These are phyloP conservation scores for Sepioteuthis lessoniana DNA, from an alignment of 2,888 invertebrate species.

Conservation along the genomic window DNA sequence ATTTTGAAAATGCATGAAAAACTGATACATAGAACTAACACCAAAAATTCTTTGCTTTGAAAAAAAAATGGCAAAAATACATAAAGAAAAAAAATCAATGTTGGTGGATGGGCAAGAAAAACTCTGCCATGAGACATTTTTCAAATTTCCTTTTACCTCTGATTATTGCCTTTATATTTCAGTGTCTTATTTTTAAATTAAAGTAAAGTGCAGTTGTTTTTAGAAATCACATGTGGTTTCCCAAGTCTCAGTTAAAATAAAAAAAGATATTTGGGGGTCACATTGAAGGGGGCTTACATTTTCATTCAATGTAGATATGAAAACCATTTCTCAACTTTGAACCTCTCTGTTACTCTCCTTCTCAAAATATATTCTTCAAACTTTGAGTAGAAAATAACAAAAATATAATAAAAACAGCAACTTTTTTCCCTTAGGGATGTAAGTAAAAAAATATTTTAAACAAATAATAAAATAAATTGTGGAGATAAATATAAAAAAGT, in stretches of 20 bases:
- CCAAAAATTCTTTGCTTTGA: background rate
- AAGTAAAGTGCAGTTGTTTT: conserved; percentile 33
- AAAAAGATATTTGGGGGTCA: background rate
- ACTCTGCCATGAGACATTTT: background rate
- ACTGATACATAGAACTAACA: background rate
- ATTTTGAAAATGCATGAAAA: background rate
- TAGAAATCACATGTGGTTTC: conserved; percentile 5
- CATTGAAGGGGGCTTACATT: background rate
- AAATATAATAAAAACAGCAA: background rate
- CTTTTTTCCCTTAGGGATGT: background rate
- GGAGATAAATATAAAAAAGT: background rate
- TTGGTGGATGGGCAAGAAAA: background rate
- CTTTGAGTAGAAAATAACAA: background rate
- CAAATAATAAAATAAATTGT: background rate
- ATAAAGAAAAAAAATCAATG: background rate
- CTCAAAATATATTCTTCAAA: background rate
- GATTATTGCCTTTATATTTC: no score
- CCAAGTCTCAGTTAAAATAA: background rate
- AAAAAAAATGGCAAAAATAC: background rate
- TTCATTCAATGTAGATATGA: background rate
- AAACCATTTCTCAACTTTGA: conserved; percentile 5
- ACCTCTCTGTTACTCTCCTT: background rate
- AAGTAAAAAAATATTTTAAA: background rate
- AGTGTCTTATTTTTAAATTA: background rate
- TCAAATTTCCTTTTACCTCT: background rate